These are phyloP conservation scores for Acestrorhynchus altus DNA, from an alignment of 2,797 vertebrate species.

Conservation along the genomic window DNA sequence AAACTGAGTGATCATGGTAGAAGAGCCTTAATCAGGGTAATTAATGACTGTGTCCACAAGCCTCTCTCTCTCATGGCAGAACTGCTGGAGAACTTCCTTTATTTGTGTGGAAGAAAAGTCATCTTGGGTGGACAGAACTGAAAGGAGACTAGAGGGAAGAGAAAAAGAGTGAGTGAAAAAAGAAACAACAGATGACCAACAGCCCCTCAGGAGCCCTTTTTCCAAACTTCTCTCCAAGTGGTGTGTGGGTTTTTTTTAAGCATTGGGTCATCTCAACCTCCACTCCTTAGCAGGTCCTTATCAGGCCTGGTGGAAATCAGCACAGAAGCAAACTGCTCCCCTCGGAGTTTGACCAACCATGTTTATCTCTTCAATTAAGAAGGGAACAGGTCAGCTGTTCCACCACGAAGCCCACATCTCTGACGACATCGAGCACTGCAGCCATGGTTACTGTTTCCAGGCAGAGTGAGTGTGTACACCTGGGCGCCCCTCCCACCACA, in stretches of 20 bases:
- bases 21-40: no score
- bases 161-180: background rate
- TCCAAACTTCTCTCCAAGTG: conserved; percentile 2
- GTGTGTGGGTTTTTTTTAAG: background rate
- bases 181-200: background rate
- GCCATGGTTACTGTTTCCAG: conserved; percentile 46
- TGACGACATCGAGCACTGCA: conserved; percentile 37
- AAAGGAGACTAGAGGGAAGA: background rate
- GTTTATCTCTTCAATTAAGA: conserved; percentile 36
- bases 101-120: background rate
- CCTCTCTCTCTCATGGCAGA: no score
- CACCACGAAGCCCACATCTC: conserved; percentile 18
- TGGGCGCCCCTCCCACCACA: conserved; percentile 41
- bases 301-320: conserved; percentile 2
- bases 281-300: background rate
- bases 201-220: background rate
- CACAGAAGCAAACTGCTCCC: background rate
- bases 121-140: background rate
- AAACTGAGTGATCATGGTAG: no score
- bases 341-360: background rate
- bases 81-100: background rate
- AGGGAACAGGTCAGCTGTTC: background rate
- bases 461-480: conserved; percentile 38
- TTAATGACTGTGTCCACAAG: no score
- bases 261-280: background rate